Evolutionary conservation across 2,888 invertebrate genomes (phyloP).

Genomic region (Drosophila leonis): DNA sequence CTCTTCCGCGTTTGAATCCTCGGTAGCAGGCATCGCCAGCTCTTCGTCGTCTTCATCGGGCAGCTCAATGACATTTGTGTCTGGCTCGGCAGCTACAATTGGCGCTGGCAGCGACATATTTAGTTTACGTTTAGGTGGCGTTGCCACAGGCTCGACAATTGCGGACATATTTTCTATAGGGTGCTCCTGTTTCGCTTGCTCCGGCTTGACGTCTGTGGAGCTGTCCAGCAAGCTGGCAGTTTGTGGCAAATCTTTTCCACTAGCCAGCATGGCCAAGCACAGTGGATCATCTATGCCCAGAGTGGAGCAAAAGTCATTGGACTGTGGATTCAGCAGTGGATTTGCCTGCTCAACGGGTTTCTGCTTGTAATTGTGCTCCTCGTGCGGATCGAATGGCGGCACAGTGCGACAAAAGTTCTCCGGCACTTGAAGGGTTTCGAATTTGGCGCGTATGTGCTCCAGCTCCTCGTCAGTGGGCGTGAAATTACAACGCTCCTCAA

Average conservation of each 20-base stretch:
- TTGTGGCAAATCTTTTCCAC: slow-evolving; percentile 85
- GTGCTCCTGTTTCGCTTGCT: slow-evolving; percentile 13
- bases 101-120: slow-evolving; percentile 78
- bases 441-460: slow-evolving; percentile 87
- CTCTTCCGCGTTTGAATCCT: slow-evolving; percentile 1
- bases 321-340: slow-evolving; percentile 90
- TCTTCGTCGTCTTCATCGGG: slow-evolving; percentile 43
- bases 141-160: slow-evolving; percentile 15
- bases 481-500: slow-evolving; percentile 87
- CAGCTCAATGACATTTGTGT: slow-evolving; percentile 39
- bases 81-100: slow-evolving; percentile 16
- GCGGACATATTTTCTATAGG: background rate
- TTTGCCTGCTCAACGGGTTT: slow-evolving; percentile 85
- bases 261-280: slow-evolving; percentile 87
- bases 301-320: slow-evolving; percentile 88
- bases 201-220: background rate
- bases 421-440: slow-evolving; percentile 90
- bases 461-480: slow-evolving; percentile 91
- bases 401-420: slow-evolving; percentile 92
- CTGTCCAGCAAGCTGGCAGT: slow-evolving; percentile 68
- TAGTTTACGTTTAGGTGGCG: slow-evolving; percentile 77
- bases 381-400: slow-evolving; percentile 86
- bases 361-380: slow-evolving; percentile 79
- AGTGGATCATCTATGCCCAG: slow-evolving; percentile 94
- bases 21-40: background rate